A percentile compares a stretch with the other conserved stretches of the same genome.
Evolutionary conservation across 2,113 vertebrate genomes (phyloP).

Genomic region (Mormoops blainvillei): DNA sequence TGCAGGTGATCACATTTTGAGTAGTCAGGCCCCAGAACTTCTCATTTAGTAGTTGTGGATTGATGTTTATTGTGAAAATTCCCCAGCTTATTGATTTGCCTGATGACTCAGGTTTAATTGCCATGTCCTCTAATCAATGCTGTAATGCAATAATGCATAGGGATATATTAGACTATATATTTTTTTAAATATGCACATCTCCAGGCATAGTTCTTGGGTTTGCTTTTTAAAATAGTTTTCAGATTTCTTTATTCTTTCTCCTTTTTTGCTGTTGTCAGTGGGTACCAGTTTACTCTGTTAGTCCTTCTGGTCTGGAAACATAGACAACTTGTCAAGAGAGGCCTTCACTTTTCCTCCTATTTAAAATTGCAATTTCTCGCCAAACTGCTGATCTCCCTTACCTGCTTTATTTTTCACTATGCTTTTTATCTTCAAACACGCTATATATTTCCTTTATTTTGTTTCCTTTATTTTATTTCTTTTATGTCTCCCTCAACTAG

Average conservation of each 20-base stretch:
- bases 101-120: not conserved
- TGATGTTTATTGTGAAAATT: not conserved
- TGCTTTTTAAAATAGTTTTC: not conserved
- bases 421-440: not conserved
- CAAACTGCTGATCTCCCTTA: not conserved
- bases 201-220: not conserved
- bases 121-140: not conserved
- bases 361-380: not conserved
- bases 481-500: not conserved
- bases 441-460: not conserved
- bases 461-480: not conserved
- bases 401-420: not conserved
- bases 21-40: not conserved
- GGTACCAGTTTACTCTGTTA: not conserved
- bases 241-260: not conserved
- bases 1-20: not conserved
- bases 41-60: not conserved
- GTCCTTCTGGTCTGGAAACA: not conserved
- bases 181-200: not conserved
- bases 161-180: not conserved
- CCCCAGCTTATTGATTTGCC: not conserved
- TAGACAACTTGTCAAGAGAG: not conserved
- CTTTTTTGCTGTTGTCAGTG: not conserved
- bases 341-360: not conserved
- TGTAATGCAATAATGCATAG: not conserved